Evolutionary conservation across 2,888 invertebrate species (phyloP).

Genomic region (Tetanocera ferruginea): DNA sequence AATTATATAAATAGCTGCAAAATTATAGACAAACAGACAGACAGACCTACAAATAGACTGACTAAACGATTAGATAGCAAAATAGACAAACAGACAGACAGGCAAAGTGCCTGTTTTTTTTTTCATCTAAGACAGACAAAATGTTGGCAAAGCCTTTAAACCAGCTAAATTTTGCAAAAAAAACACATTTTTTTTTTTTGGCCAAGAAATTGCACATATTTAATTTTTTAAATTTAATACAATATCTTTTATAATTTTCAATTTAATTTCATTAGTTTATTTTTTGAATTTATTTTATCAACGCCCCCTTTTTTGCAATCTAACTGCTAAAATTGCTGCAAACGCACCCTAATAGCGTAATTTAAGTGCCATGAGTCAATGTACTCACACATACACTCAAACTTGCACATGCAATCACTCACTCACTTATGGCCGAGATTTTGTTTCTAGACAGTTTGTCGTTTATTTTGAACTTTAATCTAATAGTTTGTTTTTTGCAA

Average conservation of each 20-base stretch:
- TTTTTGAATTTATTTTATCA: neutral
- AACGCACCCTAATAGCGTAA: neutral
- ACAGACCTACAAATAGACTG: conserved; percentile 16
- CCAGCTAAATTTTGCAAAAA: too few species aligned
- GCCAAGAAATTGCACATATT: too few species aligned
- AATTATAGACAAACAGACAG: conserved; percentile 19
- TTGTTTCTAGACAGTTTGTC: conserved; percentile 37
- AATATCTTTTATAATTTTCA: too few species aligned
- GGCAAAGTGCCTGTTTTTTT: neutral
- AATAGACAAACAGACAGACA: conserved; percentile 27
- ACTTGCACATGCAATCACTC: neutral
- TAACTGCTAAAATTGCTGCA: neutral
- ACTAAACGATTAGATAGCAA: too few species aligned
- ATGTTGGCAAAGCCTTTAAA: too few species aligned
- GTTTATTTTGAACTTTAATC: conserved; percentile 19
- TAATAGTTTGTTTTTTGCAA: neutral
- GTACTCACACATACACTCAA: conserved; percentile 28
- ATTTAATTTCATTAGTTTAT: neutral
- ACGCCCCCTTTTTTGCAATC: neutral
- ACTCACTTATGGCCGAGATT: neutral
- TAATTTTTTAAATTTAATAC: too few species aligned
- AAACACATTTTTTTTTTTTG: too few species aligned
- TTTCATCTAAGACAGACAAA: too few species aligned
- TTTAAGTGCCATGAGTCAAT: conserved; percentile 36
- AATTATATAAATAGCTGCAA: conserved; percentile 36